Percentiles rank a stretch among this genome's conserved stretches.
Conservation (phyloP, 1,140 invertebrate species). For the Tigriopus japonicus region DNA sequence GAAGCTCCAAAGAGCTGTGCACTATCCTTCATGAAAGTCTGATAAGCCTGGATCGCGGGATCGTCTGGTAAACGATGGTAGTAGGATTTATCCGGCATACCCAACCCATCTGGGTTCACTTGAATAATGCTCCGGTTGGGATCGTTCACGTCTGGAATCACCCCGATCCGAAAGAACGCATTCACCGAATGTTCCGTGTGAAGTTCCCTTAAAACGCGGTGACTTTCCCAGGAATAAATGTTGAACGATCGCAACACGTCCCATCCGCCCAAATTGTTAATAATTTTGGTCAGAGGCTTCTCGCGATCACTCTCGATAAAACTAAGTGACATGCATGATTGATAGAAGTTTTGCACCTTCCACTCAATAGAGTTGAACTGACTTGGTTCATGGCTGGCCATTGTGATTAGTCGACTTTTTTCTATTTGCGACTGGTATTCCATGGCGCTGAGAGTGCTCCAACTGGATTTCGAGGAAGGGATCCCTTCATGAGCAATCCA, state of each 20-base stretch:
- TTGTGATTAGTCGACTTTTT: slow-evolving; percentile 6
- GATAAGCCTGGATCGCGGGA: slow-evolving; percentile 26
- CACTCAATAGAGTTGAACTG: slow-evolving; percentile 23
- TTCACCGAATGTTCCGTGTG: slow-evolving; percentile 28
- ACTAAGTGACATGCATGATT: slow-evolving; percentile 27
- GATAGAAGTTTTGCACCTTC: slow-evolving; percentile 29
- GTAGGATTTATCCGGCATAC: slow-evolving; percentile 7
- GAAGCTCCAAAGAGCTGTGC: slow-evolving; percentile 30
- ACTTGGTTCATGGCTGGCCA: slow-evolving; percentile 17
- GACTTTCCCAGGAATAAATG: slow-evolving; percentile 13
- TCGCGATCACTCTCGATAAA: slow-evolving; percentile 25
- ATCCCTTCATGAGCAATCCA: background rate
- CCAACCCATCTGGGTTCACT: background rate
- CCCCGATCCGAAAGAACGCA: slow-evolving; percentile 32
- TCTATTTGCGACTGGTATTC: background rate
- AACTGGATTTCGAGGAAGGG: background rate
- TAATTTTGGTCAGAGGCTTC: slow-evolving; percentile 24
- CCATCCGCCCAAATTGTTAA: slow-evolving; percentile 23
- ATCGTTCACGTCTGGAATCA: slow-evolving; percentile 28
- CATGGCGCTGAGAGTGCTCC: background rate
- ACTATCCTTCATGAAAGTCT: slow-evolving; percentile 32
- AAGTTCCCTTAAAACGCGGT: slow-evolving; percentile 24
- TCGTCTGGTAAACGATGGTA: slow-evolving; percentile 12
- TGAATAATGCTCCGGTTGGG: slow-evolving; percentile 27
- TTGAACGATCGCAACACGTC: slow-evolving; percentile 11